Evolutionary conservation across 2,888 invertebrate genomes (phyloP), one percentile per base, ranked within the genome.

Genomic region (Agapetus fuscipes): DNA sequence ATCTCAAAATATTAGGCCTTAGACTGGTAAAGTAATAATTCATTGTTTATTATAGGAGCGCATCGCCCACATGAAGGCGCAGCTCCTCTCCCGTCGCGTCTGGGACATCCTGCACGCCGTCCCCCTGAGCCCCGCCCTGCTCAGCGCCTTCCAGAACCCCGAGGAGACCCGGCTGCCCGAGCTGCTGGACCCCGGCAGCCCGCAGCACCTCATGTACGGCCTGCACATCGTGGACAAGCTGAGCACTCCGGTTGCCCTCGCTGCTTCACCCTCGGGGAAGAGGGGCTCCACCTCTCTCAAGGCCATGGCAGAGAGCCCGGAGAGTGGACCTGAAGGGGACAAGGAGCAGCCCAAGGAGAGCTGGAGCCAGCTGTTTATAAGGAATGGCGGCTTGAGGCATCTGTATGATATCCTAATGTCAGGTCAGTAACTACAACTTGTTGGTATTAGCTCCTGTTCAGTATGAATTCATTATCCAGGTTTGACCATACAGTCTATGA

Each of bases 151-250:
- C 56, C 84, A 85, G 57, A 82, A 81, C 52, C 71, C 88, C 2
- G 69, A 63, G 6, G 78, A 80, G 52, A 73, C 71, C 53, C 76
- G 78, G 34, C 61, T 90, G 31, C 74, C 79, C 13, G 83, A 84
- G 50, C 62, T 94, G 1, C 71, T 95, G 9, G 87, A 93, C 64
- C 87, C 91, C 0, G 79, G 80, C 17, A 89, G 88, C 58, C 85
- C 93, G 1, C 94, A 94, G 61, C 91, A 91, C 57, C 76, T 95
- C 36, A 93, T 94, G 89, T 95, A 95, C 58, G 90, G 90, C 0
- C 62, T 94, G 43, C 91, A 93, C 59, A 93, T 94, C 49, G 86
- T 94, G 0, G 88, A 88, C 57, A 80, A 50, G 35, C 36, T 50
- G 24, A 48, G 50, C 29, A 38, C 30, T 5, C 14, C 39, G 1